phyloP scores from a whole-genome alignment of 2,797 vertebrate species.

The Acanthurus lineatus region DNA sequence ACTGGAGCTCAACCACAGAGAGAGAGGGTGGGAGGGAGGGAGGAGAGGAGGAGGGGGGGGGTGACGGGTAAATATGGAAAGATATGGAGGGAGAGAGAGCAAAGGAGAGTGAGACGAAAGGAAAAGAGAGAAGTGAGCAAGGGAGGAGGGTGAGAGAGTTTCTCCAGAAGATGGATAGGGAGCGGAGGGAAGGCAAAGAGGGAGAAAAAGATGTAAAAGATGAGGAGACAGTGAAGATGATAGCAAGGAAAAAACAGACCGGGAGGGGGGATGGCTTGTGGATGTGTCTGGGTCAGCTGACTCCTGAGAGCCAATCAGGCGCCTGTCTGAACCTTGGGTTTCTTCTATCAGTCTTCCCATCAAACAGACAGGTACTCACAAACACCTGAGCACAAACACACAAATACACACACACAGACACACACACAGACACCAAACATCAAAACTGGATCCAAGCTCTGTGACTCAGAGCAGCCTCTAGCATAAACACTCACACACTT shows the following conservation, averaged over 20 bases:
- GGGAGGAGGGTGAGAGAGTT: conserved; percentile 50
- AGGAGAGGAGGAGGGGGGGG: conserved; percentile 32
- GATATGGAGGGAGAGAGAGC: conserved; percentile 65
- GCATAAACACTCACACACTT: conserved; percentile 71
- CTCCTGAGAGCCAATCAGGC: conserved; percentile 56
- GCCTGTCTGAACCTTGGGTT: conserved; percentile 27
- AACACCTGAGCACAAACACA: conserved; percentile 19
- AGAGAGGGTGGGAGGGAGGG: conserved; percentile 50
- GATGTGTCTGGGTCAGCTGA: conserved; percentile 69
- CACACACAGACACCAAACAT: conserved; percentile 45
- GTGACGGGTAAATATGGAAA: conserved; percentile 79
- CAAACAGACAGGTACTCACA: conserved; percentile 52
- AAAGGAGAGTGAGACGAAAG: conserved; percentile 53
- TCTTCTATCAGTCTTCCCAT: conserved; percentile 57
- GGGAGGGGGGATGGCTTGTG: conserved; percentile 35
- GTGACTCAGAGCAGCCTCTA: conserved; percentile 74
- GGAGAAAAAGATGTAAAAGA: conserved; percentile 50
- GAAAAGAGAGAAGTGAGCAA: conserved; percentile 49
- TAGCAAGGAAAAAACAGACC: conserved; percentile 29
- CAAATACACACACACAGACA: conserved; percentile 36
- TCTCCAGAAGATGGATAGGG: conserved; percentile 57
- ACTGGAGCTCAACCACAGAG: conserved; percentile 76
- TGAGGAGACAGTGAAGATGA: conserved; percentile 13
- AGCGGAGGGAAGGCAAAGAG: conserved; percentile 27
- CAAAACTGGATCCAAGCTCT: conserved; percentile 59